Percentiles rank a stretch among this genome's conserved stretches.
These are phyloP conservation scores for Axis porcinus DNA, from an alignment of 2,113 vertebrate species.

Conservation along the genomic window DNA sequence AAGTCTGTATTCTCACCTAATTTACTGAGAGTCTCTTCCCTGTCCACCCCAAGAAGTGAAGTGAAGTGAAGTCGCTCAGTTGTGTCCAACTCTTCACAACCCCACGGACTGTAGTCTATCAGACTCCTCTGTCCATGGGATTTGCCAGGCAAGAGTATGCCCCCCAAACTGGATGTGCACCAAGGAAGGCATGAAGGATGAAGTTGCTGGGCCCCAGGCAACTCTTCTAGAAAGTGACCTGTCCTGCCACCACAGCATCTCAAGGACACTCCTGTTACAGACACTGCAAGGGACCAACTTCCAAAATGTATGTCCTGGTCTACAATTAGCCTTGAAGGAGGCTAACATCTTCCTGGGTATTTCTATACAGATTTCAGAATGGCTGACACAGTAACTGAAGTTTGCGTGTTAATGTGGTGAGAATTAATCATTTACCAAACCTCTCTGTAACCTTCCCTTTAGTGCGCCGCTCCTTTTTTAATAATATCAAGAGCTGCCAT, in stretches of 20 bases:
- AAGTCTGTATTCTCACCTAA: fast-evolving
- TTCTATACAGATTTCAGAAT: neutral
- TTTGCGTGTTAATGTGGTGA: neutral
- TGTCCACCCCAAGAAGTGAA: neutral
- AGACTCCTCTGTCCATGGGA: neutral
- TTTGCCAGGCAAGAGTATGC: neutral
- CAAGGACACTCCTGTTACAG: neutral
- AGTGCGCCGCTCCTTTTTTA: neutral
- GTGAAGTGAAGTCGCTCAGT: neutral
- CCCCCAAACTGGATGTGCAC: fast-evolving
- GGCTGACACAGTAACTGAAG: neutral
- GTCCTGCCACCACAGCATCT: fast-evolving
- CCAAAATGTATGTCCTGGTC: neutral
- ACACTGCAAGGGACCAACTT: neutral
- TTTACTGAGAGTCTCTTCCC: neutral
- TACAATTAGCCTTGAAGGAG: neutral
- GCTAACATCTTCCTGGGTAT: neutral
- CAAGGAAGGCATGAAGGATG: fast-evolving
- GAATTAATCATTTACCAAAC: neutral
- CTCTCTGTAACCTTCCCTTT: neutral
- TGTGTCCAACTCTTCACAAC: fast-evolving
- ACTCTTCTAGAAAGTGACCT: neutral
- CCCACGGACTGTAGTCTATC: neutral
- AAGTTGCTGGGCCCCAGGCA: neutral
- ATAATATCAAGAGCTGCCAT: slow-evolving; percentile 68